phyloP scores from a whole-genome alignment of 2,888 invertebrate genomes.

The Oegoconia quadripuncta region DNA sequence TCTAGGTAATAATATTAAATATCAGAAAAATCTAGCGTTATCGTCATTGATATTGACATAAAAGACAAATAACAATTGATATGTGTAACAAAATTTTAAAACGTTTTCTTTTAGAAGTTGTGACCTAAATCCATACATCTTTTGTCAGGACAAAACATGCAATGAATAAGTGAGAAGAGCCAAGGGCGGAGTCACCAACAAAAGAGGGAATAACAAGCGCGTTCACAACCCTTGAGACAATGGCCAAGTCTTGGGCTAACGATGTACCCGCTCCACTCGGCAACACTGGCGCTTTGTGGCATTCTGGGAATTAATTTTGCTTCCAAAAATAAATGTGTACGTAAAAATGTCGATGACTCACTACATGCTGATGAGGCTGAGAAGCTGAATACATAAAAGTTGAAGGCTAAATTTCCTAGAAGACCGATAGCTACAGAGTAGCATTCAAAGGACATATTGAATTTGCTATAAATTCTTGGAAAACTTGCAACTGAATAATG shows the following conservation, averaged over 20 bases:
- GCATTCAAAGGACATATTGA: no score
- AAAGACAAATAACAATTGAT: neutral
- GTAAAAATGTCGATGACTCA: neutral
- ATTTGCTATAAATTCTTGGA: no score
- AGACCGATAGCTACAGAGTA: no score
- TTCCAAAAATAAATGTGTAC: no score
- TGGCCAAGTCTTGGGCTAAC: constrained; percentile 61
- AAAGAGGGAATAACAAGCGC: constrained; percentile 54
- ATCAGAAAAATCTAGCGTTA: no score
- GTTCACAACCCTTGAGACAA: constrained; percentile 56
- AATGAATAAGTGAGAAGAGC: constrained; percentile 60
- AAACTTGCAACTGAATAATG: no score
- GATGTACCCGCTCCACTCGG: constrained; percentile 50
- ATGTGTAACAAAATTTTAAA: neutral
- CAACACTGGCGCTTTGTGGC: constrained; percentile 26
- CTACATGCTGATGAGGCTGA: no score
- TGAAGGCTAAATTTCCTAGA: no score
- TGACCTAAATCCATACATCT: constrained; percentile 30
- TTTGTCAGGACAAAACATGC: constrained; percentile 37
- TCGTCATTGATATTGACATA: no score
- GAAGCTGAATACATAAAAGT: no score
- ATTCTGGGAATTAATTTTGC: constrained; percentile 31
- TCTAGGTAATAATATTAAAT: no score
- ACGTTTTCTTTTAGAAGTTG: constrained; percentile 17
- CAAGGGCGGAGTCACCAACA: constrained; percentile 52